Base-by-base conservation (phyloP, 2,888 invertebrate species). In the Drosophila phalerata region DNA sequence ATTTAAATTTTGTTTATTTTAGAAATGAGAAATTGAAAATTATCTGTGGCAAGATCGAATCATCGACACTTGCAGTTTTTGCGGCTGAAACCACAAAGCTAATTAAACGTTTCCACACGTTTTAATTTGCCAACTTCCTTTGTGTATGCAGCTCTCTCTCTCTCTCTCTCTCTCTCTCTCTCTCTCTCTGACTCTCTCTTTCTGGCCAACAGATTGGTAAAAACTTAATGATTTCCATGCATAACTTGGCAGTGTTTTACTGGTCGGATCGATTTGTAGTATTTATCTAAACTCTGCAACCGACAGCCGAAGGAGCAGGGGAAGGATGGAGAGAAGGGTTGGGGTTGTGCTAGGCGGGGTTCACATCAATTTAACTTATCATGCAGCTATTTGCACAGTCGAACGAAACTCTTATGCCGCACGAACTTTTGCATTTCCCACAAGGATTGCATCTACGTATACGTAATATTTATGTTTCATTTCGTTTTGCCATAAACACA, bases 401-500 rank as follows among this genome's bases (percentile, higher is more conserved):
- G 58, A 61, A 25, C 34, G 45, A 56, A 66, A 43, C 53, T 56
- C 56, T 22, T 43, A 57, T 47, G 25, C 40, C 37, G 64, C 57
- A 65, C 67, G 53, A 89, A 77, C 72, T 89, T 74, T 74, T 85
- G 72, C 79, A 85, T 77, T 81, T 85, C 89, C 85, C 85, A 72
- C 55, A 77, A 74, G 85, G 60, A 57, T 73, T 79, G 37, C 53
- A 62, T 57, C 61, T 81, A 61, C 80, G 78, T 70, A 85, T 89
- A 79, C 88, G 88, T 85, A 84, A 79, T 89, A 89, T 89, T 87
- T 88, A 79, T 89, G 89, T 87, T 89, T 89, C 73, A 85, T 85
- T 85, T 63, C 69, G 57, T 47, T 67, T 62, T 56, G 55, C 62
- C 57, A 49, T 38, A 53, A 37, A 56, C 48, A 40, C 15, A 57